Evolutionary conservation across 1,140 invertebrate genomes (phyloP), one percentile per base, ranked within the genome.

Genomic region (Orussus abietinus): DNA sequence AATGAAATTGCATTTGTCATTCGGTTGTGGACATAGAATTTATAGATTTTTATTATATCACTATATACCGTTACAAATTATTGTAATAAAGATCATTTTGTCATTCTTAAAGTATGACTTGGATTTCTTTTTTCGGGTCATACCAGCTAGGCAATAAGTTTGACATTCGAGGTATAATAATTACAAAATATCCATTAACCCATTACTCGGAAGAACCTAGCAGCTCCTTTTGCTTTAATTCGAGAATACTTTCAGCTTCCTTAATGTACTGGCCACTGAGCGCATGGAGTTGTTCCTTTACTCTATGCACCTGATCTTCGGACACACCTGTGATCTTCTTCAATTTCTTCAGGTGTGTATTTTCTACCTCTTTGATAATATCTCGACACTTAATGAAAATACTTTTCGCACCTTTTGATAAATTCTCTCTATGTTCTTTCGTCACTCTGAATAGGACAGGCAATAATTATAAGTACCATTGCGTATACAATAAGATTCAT

Each of bases 401-500:
- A 1, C 74, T 63, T 72, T 94, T 95, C 1, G 92, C 91, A 76
- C 83, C 89, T 74, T 93, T 95, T 0, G 86, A 80, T 29, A 96
- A 74, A 30, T 75, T 77, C 74, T 96, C 92, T 55, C 93, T 76
- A 62, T 96, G 86, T 69, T 96, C 93, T 61, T 86, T 89, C 3
- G 93, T 96, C 1, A 96, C 83, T 70, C 85, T 88, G 53, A 36
- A 72, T 62, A 58, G 63, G 49, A 57, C n/a, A 47, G 44, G 48
- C 11, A 26, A 32, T 43, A 29, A 26, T 40, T 40, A 40, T 30
- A 25, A 15, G 39, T 36, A 45, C 3, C 14, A 28, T 38, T 31
- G 35, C 7, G 31, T 13, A 36, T 22, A 42, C 36, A 49, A 36
- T 26, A 34, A 41, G 20, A 30, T 17, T 42, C 49, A 1, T 7